Base-by-base conservation (phyloP, 1,140 invertebrate species). In the Bombus fervidus region DNA sequence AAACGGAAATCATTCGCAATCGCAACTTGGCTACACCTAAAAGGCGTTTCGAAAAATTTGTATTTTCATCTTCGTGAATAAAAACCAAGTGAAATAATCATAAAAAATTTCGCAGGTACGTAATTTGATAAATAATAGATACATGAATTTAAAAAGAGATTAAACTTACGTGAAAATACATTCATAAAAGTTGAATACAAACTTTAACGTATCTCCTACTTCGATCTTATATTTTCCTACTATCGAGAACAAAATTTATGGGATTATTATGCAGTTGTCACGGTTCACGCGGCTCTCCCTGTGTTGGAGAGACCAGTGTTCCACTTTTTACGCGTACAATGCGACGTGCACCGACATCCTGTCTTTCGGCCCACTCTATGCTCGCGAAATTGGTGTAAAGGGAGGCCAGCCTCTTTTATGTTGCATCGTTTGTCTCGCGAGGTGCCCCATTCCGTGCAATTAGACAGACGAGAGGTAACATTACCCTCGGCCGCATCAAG, bases 391-490 rank as follows among this genome's bases (percentile, higher is more conserved):
- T 79, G 76, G 66, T 37, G 76, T 13, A 68, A 74, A 68, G 83
- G 83, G 83, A 59, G 83, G 59, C 47, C 6, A 28, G 22, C 4
- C 57, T 86, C 88, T 86, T 89, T 89, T 82, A 86, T 83, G 87
- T 43, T 15, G 68, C 83, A 59, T 78, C 79, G 79, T 86, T 77
- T 81, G 74, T 89, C 87, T 91, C 84, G 88, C 66, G 89, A 89
- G 90, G 88, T 91, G 85, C 81, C 92, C 92, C 91, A 89, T 92
- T 87, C 92, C 92, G 81, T 92, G 87, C 92, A 94, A 94, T 94
- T 93, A 91, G 86, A 77, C 83, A 72, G 87, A 85, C 31, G 83
- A 91, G 88, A 90, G 89, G 90, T 84, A 81, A 89, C 85, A 64
- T 89, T 90, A 91, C 80, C 76, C 85, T 62, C 79, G 43, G 66